These are phyloP conservation scores for Amaurobius ferox DNA, from an alignment of 2,888 invertebrate genomes.

Conservation along the genomic window DNA sequence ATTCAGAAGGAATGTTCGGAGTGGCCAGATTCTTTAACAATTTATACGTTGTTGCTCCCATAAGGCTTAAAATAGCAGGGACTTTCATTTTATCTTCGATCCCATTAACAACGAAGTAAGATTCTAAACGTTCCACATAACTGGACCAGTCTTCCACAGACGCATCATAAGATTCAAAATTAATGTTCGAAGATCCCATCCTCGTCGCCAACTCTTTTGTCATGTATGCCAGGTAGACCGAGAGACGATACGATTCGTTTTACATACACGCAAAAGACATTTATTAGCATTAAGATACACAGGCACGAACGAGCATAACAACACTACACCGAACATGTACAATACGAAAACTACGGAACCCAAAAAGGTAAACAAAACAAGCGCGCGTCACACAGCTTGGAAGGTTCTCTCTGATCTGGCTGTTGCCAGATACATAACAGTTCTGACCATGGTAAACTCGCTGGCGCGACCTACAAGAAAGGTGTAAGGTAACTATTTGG, in stretches of 20 bases:
- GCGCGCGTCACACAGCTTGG: no score
- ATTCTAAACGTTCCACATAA: slow-evolving; percentile 46
- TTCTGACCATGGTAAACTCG: no score
- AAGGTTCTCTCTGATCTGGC: slow-evolving; percentile 34
- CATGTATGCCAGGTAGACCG: slow-evolving; percentile 34
- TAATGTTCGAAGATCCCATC: slow-evolving; percentile 45
- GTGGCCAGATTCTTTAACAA: slow-evolving; percentile 49
- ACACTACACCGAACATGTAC: no score
- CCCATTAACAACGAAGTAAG: slow-evolving; percentile 50
- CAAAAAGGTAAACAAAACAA: no score
- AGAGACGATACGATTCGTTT: slow-evolving; percentile 49
- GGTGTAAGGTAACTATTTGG: no score
- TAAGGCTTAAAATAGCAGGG: slow-evolving; percentile 48
- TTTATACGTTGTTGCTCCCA: slow-evolving; percentile 46
- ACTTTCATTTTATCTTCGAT: slow-evolving; percentile 43
- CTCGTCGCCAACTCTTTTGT: slow-evolving; percentile 24
- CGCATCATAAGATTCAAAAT: slow-evolving; percentile 39
- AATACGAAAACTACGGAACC: no score
- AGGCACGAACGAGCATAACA: slow-evolving; percentile 39
- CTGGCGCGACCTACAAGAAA: no score
- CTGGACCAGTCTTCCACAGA: slow-evolving; percentile 48
- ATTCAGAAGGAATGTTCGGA: slow-evolving; percentile 41
- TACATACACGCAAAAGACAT: slow-evolving; percentile 45
- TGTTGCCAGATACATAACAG: slow-evolving; percentile 47
- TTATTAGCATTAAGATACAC: slow-evolving; percentile 40